phyloP scores from a whole-genome alignment of 2,113 vertebrate species.

The Seriola rivoliana region DNA sequence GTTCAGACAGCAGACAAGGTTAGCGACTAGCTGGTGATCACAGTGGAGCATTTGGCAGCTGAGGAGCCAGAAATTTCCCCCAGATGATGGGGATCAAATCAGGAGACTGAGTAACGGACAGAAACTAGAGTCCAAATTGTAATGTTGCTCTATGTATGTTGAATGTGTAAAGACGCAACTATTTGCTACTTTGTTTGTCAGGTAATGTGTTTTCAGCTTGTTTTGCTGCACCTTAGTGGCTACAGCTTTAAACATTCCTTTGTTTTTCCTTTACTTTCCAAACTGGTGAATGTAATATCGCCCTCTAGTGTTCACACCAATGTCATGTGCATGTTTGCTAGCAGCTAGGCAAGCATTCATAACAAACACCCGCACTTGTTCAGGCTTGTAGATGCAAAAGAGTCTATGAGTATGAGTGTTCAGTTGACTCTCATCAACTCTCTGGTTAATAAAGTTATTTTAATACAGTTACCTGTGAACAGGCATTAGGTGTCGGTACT shows the following conservation, averaged over 20 bases:
- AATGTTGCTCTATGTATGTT: not conserved
- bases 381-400: not conserved
- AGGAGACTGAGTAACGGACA: not conserved
- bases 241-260: not conserved
- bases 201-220: not conserved
- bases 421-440: no score
- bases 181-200: not conserved
- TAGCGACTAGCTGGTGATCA: not conserved
- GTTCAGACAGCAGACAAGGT: not conserved
- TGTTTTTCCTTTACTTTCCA: not conserved
- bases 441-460: no score
- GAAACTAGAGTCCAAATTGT: not conserved
- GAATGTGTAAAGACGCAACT: no score
- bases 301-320: not conserved
- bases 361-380: not conserved
- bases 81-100: not conserved
- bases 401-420: no score
- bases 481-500: not conserved
- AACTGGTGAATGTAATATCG: not conserved
- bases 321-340: not conserved
- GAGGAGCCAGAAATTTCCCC: not conserved
- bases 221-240: not conserved
- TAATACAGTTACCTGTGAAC: not conserved
- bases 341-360: not conserved
- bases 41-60: no score